Evolutionary conservation across 1,140 invertebrate genomes (phyloP).

Genomic region (Aporrectodea caliginosa): DNA sequence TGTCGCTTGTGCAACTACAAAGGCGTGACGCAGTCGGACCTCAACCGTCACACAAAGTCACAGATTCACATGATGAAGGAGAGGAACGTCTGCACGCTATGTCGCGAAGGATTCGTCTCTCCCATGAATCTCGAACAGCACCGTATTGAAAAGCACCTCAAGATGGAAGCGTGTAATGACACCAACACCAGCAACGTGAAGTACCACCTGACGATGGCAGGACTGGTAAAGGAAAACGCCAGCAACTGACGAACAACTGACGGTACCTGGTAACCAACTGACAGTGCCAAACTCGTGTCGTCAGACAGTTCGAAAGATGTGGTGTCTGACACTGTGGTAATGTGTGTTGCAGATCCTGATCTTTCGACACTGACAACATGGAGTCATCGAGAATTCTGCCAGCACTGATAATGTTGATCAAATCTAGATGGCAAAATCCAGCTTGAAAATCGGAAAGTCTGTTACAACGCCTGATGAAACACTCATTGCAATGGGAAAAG

Average conservation of each 20-base stretch:
- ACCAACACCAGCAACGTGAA: neutral
- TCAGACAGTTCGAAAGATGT: too few relatives aligned
- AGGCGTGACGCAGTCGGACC: slow-evolving; percentile 59
- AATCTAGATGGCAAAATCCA: too few relatives aligned
- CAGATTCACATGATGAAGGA: slow-evolving; percentile 56
- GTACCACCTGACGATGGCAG: neutral
- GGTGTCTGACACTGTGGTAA: too few relatives aligned
- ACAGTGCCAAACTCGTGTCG: too few relatives aligned
- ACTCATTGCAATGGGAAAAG: too few relatives aligned
- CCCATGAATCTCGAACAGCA: slow-evolving; percentile 49
- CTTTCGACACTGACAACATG: too few relatives aligned
- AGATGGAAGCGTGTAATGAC: neutral
- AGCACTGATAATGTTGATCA: too few relatives aligned
- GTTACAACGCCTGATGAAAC: too few relatives aligned
- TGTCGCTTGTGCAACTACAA: slow-evolving; percentile 59
- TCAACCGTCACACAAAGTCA: slow-evolving; percentile 59
- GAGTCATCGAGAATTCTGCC: too few relatives aligned
- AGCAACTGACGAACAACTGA: neutral
- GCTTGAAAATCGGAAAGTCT: too few relatives aligned
- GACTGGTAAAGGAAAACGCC: neutral
- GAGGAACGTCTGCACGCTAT: slow-evolving; percentile 51
- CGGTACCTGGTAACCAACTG: too few relatives aligned
- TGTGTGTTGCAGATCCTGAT: too few relatives aligned
- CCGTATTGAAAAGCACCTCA: slow-evolving; percentile 28
- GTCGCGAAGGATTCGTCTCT: slow-evolving; percentile 55